Base-by-base conservation (phyloP, 2,888 invertebrate species). In the Drosophila anomalata region DNA sequence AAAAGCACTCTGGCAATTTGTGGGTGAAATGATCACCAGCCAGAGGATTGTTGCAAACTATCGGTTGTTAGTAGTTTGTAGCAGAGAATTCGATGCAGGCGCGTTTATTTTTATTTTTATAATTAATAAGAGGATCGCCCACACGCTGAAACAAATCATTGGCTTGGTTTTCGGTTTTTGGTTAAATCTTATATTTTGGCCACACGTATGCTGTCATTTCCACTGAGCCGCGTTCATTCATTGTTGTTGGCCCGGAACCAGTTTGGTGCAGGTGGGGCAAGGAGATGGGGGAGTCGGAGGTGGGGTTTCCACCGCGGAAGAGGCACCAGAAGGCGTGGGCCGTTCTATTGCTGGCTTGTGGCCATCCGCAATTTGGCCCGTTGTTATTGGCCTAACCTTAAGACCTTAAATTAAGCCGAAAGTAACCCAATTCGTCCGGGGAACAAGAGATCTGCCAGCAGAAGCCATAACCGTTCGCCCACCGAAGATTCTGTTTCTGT, bases 381-480 rank as follows among this genome's bases (percentile, higher is more conserved):
- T 7, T 75, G 73, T 65, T 65, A 66, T 73, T 70, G 42, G 50
- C 53, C 82, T 84, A 89, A 83, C 76, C 79, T 76, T 54, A 78
- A 88, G 85, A 86, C 78, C 78, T 74, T 63, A 76, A 73, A 76
- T 87, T 87, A 79, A 79, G 76, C 78, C 76, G 82, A 89, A 88
- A 82, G 89, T 89, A 89, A 89, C 89, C 88, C 76, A 88, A 88
- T 88, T 88, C 82, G 63, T 68, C 61, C 29, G 11, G 39, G 73
- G 67, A 73, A 73, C 78, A 61, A 59, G 36, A 56, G 55, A 69
- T 56, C 33, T 36, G 39, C 47, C 52, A 20, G 60, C 53, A 57
- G 47, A 72, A 42, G 51, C 56, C 53, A 72, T 63, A 62, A 54
- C 47, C 56, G 53, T 61, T 61, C 68, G 50, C 53, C 52, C 36